Evolutionary conservation across 2,888 invertebrate genomes (phyloP).

Genomic region (Rhagophthalmus giganteus): DNA sequence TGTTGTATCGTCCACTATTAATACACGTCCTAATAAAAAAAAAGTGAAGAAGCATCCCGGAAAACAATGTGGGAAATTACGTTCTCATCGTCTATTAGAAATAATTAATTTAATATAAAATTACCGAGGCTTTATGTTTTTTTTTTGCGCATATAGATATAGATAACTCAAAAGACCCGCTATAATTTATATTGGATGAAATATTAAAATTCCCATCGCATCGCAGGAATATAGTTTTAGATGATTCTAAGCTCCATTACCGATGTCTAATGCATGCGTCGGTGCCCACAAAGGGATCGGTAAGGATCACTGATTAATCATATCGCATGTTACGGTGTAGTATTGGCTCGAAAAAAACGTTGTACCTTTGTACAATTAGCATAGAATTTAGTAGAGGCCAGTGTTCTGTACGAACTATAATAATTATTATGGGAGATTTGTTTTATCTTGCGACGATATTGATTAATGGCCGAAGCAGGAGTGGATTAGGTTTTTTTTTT

Average conservation of each 20-base stretch:
- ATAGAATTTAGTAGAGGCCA: conserved; percentile 7
- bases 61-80: conserved; percentile 42
- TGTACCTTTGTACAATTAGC: conserved; percentile 22
- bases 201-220: conserved; percentile 23
- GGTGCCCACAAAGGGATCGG: conserved; percentile 49
- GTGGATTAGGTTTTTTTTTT: no score
- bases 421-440: background rate
- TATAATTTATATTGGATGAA: conserved; percentile 28
- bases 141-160: conserved; percentile 19
- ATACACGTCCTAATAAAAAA: conserved; percentile 13
- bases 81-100: conserved; percentile 42
- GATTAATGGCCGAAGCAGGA: background rate
- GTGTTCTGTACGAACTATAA: background rate
- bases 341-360: conserved; percentile 23
- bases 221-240: conserved; percentile 5
- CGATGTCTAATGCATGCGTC: conserved; percentile 38
- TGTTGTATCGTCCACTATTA: conserved; percentile 20
- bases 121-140: conserved; percentile 26
- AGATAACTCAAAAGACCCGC: conserved; percentile 24
- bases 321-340: conserved; percentile 52
- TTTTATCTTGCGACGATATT: background rate
- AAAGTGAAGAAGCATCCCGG: conserved; percentile 20
- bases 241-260: conserved; percentile 31
- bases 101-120: conserved; percentile 42
- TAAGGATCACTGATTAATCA: conserved; percentile 54